A percentile compares a stretch with the other conserved stretches of the same genome.
These are phyloP conservation scores for Drymodes brunneopygia DNA, from an alignment of 2,113 vertebrate genomes.

Conservation along the genomic window DNA sequence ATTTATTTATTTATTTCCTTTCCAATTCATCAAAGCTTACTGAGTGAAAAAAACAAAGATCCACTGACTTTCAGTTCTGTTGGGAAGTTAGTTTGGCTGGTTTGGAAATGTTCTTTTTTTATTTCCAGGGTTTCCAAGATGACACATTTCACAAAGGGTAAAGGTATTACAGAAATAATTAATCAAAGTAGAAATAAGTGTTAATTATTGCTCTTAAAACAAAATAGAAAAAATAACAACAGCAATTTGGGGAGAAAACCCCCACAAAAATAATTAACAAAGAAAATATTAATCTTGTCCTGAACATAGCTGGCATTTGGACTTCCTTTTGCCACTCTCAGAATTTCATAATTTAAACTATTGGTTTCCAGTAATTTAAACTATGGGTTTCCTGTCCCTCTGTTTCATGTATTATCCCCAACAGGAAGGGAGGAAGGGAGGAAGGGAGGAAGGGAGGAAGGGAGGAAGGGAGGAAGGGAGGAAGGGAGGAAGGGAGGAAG, in stretches of 20 bases:
- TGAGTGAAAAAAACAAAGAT: neutral
- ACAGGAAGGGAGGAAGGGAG: no score
- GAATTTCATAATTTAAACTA: neutral
- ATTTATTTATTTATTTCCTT: neutral
- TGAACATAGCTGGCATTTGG: neutral
- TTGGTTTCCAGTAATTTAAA: neutral
- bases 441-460: neutral
- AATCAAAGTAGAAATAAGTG: neutral
- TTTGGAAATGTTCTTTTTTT: neutral
- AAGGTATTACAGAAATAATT: neutral
- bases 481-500: no score
- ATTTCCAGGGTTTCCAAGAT: neutral
- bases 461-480: neutral
- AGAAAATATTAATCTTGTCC: neutral
- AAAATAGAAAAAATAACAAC: neutral
- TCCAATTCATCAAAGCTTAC: neutral
- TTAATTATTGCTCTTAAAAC: neutral
- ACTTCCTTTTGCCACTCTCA: neutral
- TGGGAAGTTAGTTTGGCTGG: neutral
- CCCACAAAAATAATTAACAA: neutral
- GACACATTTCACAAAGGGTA: neutral
- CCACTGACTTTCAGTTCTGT: neutral
- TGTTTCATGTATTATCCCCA: neutral
- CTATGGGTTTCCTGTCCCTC: neutral
- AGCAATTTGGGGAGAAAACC: neutral